Conservation (phyloP, 2,797 vertebrate species). For the Botia almorhae region DNA sequence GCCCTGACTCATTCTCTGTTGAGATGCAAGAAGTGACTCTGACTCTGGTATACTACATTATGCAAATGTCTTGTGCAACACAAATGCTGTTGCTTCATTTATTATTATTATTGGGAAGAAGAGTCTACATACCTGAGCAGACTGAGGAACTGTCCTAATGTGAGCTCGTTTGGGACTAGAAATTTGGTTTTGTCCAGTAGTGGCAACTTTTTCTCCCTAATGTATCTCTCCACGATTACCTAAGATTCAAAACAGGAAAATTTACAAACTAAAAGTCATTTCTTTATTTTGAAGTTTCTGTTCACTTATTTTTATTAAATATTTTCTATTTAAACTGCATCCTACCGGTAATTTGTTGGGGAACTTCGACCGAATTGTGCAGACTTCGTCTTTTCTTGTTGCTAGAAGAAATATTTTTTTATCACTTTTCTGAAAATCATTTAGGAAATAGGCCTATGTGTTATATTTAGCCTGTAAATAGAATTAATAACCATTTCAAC, state of each 20-base stretch:
- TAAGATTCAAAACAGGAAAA: constrained; percentile 54
- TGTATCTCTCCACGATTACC: constrained; percentile 86
- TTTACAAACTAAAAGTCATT: neutral
- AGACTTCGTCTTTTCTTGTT: constrained; percentile 83
- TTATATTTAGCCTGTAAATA: too few relatives aligned
- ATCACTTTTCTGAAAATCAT: neutral
- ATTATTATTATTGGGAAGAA: neutral
- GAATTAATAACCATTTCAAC: too few relatives aligned
- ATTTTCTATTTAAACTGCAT: constrained; percentile 6
- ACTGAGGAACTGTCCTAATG: constrained; percentile 83
- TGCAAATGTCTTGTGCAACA: neutral
- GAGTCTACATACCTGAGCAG: constrained; percentile 77
- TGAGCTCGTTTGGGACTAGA: constrained; percentile 83
- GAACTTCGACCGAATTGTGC: constrained; percentile 80
- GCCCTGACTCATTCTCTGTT: neutral
- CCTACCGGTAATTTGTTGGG: constrained; percentile 85
- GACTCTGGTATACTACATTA: neutral
- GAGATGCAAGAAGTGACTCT: neutral
- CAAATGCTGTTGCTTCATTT: neutral
- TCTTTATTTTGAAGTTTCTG: neutral
- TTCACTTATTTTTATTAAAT: neutral
- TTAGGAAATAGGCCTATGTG: too few relatives aligned
- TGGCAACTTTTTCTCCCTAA: constrained; percentile 80
- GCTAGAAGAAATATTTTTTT: constrained; percentile 60
- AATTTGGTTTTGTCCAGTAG: constrained; percentile 85